These are phyloP conservation scores for Botia almorhae DNA, from an alignment of 2,797 vertebrate species.

Conservation along the genomic window DNA sequence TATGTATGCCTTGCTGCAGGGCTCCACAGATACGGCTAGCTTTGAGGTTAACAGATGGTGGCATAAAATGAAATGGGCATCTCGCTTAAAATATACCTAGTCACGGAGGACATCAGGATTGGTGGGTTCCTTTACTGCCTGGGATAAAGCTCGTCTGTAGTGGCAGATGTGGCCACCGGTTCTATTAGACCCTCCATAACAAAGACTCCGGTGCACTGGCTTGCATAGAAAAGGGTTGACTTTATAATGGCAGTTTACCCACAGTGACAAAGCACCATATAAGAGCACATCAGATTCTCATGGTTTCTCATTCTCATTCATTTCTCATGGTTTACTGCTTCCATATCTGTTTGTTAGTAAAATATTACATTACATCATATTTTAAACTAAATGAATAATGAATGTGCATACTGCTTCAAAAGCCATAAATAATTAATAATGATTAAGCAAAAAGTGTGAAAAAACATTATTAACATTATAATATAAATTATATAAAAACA, in stretches of 20 bases:
- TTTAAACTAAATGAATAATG: conserved; percentile 9
- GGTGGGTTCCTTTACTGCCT: conserved; percentile 70
- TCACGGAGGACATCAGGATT: conserved; percentile 73
- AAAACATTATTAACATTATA: background rate
- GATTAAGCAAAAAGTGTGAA: conserved; percentile 2
- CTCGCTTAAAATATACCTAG: conserved; percentile 76
- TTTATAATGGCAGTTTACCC: conserved; percentile 7
- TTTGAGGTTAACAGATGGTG: conserved; percentile 81
- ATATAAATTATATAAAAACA: too few species aligned
- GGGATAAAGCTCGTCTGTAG: conserved; percentile 35
- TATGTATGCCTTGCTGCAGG: conserved; percentile 69
- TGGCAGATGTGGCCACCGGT: conserved; percentile 44
- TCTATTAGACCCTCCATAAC: conserved; percentile 29
- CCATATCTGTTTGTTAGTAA: background rate
- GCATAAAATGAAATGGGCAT: conserved; percentile 76
- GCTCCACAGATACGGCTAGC: conserved; percentile 68
- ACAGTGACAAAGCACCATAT: background rate
- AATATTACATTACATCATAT: background rate
- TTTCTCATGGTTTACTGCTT: background rate
- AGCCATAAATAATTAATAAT: conserved; percentile 34
- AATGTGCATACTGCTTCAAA: conserved; percentile 22
- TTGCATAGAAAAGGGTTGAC: conserved; percentile 7
- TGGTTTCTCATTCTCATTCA: background rate
- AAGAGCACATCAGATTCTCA: background rate
- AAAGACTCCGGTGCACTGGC: conserved; percentile 5